A percentile compares a stretch with the other conserved stretches of the same genome.
Evolutionary conservation across 2,888 invertebrate genomes (phyloP).

Genomic region (Selenia dentaria): DNA sequence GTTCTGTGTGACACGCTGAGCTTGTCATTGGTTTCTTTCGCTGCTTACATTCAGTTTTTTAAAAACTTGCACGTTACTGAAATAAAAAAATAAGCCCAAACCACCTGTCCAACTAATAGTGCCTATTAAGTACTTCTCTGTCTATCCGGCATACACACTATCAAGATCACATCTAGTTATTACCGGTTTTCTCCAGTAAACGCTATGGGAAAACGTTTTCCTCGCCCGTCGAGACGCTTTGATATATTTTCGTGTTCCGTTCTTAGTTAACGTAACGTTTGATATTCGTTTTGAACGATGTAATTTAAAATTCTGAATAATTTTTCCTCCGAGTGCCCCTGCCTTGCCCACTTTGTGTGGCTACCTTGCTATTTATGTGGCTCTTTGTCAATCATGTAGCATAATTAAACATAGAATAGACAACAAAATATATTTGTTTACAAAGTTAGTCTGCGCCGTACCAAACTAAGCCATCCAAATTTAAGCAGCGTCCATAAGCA

Average conservation of each 20-base stretch:
- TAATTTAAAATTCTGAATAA: constrained; percentile 38
- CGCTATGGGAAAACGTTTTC: constrained; percentile 71
- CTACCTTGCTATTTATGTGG: constrained; percentile 25
- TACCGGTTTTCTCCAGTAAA: constrained; percentile 50
- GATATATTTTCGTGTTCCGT: constrained; percentile 50
- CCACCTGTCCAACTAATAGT: too few relatives aligned
- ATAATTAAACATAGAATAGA: constrained; percentile 8
- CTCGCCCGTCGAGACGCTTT: constrained; percentile 47
- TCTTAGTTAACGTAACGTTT: constrained; percentile 38
- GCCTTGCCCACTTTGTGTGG: constrained; percentile 17
- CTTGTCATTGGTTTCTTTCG: too few relatives aligned
- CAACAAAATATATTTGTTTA: too few relatives aligned
- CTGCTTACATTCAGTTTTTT: too few relatives aligned
- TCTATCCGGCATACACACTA: constrained; percentile 8
- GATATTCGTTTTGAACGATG: constrained; percentile 37
- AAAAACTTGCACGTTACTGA: too few relatives aligned
- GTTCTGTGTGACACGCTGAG: too few relatives aligned
- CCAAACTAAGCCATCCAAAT: too few relatives aligned
- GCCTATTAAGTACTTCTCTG: too few relatives aligned
- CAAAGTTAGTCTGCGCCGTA: too few relatives aligned
- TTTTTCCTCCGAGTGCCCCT: constrained; percentile 25
- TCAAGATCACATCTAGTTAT: constrained; percentile 22
- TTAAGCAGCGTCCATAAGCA: too few relatives aligned
- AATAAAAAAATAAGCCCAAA: too few relatives aligned
- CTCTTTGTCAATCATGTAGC: constrained; percentile 7